A percentile compares a stretch with the other conserved stretches of the same genome.
Conservation (phyloP, 2,888 invertebrate species). For the Cosmia pyralina region DNA sequence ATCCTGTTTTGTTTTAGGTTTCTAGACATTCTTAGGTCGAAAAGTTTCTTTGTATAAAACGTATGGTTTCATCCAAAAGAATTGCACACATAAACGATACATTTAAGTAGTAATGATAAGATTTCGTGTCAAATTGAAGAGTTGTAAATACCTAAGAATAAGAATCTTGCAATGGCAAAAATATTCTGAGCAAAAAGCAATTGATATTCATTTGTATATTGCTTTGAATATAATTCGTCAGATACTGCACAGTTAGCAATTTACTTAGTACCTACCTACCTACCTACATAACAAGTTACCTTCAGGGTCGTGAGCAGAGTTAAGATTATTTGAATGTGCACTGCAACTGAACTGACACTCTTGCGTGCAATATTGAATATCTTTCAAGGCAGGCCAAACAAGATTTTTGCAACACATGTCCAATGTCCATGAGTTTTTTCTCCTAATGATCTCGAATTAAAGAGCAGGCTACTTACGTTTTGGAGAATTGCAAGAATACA, state of each 20-base stretch:
- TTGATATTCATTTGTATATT: not conserved
- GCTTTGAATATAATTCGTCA: not conserved
- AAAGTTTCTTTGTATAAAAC: not conserved
- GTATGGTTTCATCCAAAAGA: not conserved
- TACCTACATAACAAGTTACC: not conserved
- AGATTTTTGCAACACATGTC: conserved; percentile 38
- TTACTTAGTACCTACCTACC: not conserved
- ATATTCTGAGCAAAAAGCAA: not conserved
- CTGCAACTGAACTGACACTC: conserved; percentile 30
- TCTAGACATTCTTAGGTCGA: too few relatives aligned
- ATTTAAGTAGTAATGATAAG: not conserved
- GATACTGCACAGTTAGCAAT: not conserved
- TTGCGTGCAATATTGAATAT: conserved; percentile 21
- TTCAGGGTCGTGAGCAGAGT: conserved; percentile 28
- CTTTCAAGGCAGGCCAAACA: conserved; percentile 40
- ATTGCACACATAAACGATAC: too few relatives aligned
- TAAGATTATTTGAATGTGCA: conserved; percentile 28
- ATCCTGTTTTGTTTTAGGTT: not conserved
- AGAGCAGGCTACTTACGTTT: not conserved
- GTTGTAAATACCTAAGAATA: not conserved
- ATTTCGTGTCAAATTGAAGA: not conserved
- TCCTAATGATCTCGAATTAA: not conserved
- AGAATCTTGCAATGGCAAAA: not conserved
- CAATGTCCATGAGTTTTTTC: conserved; percentile 2
- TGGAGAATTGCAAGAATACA: not conserved